phyloP scores from a whole-genome alignment of 2,888 invertebrate species.

The Odontocerum albicorne region DNA sequence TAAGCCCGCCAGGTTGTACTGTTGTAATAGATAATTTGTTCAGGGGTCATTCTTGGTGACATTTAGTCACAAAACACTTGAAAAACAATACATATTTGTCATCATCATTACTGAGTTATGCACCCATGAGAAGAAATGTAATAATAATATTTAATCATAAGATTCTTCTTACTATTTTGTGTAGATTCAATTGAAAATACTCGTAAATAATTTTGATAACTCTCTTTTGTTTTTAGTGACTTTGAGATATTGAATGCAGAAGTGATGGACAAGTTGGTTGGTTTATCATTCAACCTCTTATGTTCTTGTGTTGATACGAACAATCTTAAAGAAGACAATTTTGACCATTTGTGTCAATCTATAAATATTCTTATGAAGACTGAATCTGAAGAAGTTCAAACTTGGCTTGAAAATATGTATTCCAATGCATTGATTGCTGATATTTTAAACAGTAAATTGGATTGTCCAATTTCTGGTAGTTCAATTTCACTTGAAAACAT shows the following conservation, averaged over 20 bases:
- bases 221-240: constrained; percentile 8
- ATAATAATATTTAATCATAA: too few relatives aligned
- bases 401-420: constrained; percentile 41
- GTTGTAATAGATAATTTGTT: too few relatives aligned
- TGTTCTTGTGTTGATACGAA: constrained; percentile 10
- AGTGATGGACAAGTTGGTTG: constrained; percentile 37
- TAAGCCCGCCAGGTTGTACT: too few relatives aligned
- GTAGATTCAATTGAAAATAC: too few relatives aligned
- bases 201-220: too few relatives aligned
- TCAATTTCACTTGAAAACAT: constrained; percentile 28
- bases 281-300: constrained; percentile 23
- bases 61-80: too few relatives aligned
- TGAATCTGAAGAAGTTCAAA: constrained; percentile 37
- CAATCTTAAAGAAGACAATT: constrained; percentile 12
- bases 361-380: constrained; percentile 24
- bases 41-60: too few relatives aligned
- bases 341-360: constrained; percentile 18
- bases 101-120: too few relatives aligned
- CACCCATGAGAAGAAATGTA: too few relatives aligned
- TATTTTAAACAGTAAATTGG: constrained; percentile 43
- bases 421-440: constrained; percentile 42
- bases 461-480: constrained; percentile 29
- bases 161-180: too few relatives aligned
- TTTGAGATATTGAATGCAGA: constrained; percentile 38
- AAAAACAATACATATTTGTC: too few relatives aligned